Base-by-base conservation (phyloP, 2,888 invertebrate genomes). In the Xiphydria camelus region DNA sequence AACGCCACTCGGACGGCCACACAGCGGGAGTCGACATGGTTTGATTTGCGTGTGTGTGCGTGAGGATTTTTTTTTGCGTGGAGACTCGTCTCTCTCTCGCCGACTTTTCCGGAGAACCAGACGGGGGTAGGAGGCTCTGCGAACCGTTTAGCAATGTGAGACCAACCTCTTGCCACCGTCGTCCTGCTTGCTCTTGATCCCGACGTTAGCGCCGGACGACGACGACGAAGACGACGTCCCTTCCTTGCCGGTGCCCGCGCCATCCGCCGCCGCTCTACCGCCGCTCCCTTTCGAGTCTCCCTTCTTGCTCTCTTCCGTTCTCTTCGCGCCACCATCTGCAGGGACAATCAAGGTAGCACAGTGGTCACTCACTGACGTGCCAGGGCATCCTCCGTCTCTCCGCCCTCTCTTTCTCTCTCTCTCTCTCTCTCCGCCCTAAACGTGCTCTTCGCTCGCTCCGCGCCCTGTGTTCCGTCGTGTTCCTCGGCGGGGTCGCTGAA, bases 141-240 rank as follows among this genome's bases (percentile, higher is more conserved):
- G 53, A 49, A 57, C 55, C 55, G 49, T 55, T 58, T 67, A 73
- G 69, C 70, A 71, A 70, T 71, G 63, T 62, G 64, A 70, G 73
- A 82, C 76, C 78, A 77, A 80, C 80, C 80, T 78, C 75, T 78
- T 76, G 61, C 83, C 67, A 82, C 81, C 73, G 50, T 73, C 75
- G 66, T 82, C 80, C 62, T 81, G 81, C 68, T 81, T 80, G 73
- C 81, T 84, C 75, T 81, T 82, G 57, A 79, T 79, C 69, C 69
- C 70, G 49, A 62, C 50, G 57, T 79, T 81, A 55, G 74, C 77
- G 49, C 79, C 77, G 41, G 68, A 52, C 20, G 51, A 45, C 22
- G 59, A 55, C 32, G 64, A 56, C 44, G 55, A 57, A 7, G 4
- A 3, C 2, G 39, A n/a, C 12, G 59, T 62, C 51, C 64, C 62